Evolutionary conservation across 2,113 vertebrate genomes (phyloP).

Genomic region (Pampusana beccarii): DNA sequence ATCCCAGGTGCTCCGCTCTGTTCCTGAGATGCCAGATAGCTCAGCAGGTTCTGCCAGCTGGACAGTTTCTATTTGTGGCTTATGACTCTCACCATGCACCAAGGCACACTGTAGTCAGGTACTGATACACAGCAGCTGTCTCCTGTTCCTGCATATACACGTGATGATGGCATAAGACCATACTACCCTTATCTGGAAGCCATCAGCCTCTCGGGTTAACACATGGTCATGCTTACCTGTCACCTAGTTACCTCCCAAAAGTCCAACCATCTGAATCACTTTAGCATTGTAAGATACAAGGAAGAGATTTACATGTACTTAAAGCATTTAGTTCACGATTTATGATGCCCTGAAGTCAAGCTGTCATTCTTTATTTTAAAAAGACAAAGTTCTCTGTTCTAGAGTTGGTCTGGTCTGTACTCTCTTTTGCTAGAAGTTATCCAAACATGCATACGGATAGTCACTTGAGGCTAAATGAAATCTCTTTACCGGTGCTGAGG

Average conservation of each 20-base stretch:
- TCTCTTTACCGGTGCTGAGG: not conserved
- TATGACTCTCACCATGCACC: not conserved
- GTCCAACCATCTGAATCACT: not conserved
- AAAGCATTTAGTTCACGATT: not conserved
- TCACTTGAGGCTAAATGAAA: not conserved
- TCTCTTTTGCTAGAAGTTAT: not conserved
- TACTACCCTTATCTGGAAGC: not conserved
- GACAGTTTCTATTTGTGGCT: not conserved
- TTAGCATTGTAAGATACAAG: not conserved
- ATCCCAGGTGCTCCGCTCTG: not conserved
- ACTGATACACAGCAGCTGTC: not conserved
- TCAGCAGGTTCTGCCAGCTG: not conserved
- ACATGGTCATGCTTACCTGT: not conserved
- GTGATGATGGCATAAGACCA: fast-evolving
- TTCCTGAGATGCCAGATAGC: not conserved
- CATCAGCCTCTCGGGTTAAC: not conserved
- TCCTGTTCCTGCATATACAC: not conserved
- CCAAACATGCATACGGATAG: not conserved
- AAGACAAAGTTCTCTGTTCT: not conserved
- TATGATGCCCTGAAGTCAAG: not conserved
- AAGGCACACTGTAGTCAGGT: not conserved
- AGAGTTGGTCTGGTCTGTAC: not conserved
- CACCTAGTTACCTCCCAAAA: not conserved
- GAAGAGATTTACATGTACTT: not conserved
- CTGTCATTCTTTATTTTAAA: not conserved